Conservation (phyloP, 2,113 vertebrate genomes). For the Trogon surrucura region DNA sequence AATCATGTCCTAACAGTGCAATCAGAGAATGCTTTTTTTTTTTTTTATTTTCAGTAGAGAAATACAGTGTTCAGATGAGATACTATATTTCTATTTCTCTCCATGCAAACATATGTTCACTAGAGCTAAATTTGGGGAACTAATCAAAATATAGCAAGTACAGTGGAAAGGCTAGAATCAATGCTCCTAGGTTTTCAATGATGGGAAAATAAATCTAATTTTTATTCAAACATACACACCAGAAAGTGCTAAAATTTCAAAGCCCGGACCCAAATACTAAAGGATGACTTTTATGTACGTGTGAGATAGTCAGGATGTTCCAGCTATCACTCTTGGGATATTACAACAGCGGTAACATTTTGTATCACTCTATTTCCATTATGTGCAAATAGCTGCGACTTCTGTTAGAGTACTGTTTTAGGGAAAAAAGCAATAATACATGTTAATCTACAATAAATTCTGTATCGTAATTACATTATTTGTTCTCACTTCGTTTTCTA, state of each 20-base stretch:
- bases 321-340: background rate
- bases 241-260: background rate
- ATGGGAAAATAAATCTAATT: no score
- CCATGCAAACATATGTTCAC: background rate
- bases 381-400: background rate
- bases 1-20: slow-evolving; percentile 47
- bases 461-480: background rate
- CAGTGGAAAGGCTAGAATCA: background rate
- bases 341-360: background rate
- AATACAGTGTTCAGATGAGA: background rate
- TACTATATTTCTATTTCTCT: background rate
- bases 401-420: background rate
- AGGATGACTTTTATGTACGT: background rate
- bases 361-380: background rate
- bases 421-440: background rate
- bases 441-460: background rate
- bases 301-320: background rate
- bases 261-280: background rate
- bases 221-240: background rate
- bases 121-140: background rate
- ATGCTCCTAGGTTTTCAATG: background rate
- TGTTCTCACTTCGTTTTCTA: background rate
- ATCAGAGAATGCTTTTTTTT: background rate
- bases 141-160: background rate
- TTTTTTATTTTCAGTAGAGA: slow-evolving; percentile 21